Conservation (phyloP, 2,797 vertebrate genomes). For the Acrossocheilus wenchowensis region DNA sequence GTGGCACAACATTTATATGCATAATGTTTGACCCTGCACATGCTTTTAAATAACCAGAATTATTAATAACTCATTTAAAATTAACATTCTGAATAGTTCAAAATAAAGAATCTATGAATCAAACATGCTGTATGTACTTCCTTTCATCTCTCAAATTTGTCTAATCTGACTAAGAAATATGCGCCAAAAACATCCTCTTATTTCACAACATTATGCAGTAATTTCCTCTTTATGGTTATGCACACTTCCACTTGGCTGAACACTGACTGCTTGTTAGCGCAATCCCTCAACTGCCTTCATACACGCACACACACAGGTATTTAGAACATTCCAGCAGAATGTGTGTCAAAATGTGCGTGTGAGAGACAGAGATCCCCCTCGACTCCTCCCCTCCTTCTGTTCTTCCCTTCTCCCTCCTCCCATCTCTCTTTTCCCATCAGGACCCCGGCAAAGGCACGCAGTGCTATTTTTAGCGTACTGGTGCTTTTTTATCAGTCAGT, state of each 20-base stretch:
- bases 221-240: neutral
- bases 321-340: constrained; percentile 52
- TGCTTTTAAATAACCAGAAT: neutral
- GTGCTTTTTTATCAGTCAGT: constrained; percentile 79
- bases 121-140: neutral
- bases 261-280: constrained; percentile 14
- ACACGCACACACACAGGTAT: constrained; percentile 3
- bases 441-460: constrained; percentile 73
- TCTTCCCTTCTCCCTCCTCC: constrained; percentile 1
- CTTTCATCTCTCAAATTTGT: neutral
- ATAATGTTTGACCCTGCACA: neutral
- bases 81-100: neutral
- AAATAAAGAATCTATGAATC: neutral
- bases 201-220: constrained; percentile 15
- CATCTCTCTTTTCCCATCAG: constrained; percentile 74
- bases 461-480: constrained; percentile 79
- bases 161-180: neutral
- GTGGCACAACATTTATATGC: neutral
- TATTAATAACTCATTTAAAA: neutral
- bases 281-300: neutral
- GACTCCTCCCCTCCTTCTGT: constrained; percentile 12
- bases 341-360: constrained; percentile 40
- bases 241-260: constrained; percentile 2
- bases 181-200: neutral
- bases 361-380: constrained; percentile 51